Base-by-base conservation (phyloP, 2,888 invertebrate species). In the Eupeodes luniger region DNA sequence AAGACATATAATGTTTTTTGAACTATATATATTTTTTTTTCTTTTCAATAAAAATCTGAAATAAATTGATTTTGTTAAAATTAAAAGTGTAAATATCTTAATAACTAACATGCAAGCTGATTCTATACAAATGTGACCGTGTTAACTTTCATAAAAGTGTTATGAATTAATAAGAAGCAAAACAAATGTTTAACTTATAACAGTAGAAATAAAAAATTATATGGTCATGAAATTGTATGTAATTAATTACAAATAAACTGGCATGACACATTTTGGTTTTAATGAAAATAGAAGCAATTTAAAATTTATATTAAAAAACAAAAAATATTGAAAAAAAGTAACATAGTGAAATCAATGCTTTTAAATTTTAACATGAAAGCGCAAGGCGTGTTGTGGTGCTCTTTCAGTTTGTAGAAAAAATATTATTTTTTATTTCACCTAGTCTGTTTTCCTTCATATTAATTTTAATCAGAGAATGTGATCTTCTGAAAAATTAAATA, bases 1-100 rank as follows among this genome's bases (percentile, higher is more conserved):
- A 93, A 93, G 92, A 92, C 91, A 92, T 93, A 93, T 93, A 93
- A 93, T 93, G 93, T 93, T 93, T 93, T 93, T 93, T 93, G 93
- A 93, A 93, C 92, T 91, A 90, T 90, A 92, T 92, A 92, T n/a
- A n/a, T 93, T 90, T 84, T 75, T 84, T 75, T 83, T 74, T 85
- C 62, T 80, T 90, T 91, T 90, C 91, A 92, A 92, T 92, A 93
- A 93, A 93, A 93, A 93, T 93, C 93, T 93, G 93, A 93, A 93
- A 93, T 93, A 93, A 93, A 93, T 93, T 92, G 92, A 90, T 91
- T 91, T 91, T 91, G 90, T 91, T 93, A 93, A 92, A 93, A 92
- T 91, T 91, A 92, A 91, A 91, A 91, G 81, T 82, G 84, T 79
- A 78, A 80, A 75, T 53, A 74, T 81, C 74, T 81, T 88, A 81